Base-by-base conservation (phyloP, 2,888 invertebrate species). In the Nemurella pictetii region DNA sequence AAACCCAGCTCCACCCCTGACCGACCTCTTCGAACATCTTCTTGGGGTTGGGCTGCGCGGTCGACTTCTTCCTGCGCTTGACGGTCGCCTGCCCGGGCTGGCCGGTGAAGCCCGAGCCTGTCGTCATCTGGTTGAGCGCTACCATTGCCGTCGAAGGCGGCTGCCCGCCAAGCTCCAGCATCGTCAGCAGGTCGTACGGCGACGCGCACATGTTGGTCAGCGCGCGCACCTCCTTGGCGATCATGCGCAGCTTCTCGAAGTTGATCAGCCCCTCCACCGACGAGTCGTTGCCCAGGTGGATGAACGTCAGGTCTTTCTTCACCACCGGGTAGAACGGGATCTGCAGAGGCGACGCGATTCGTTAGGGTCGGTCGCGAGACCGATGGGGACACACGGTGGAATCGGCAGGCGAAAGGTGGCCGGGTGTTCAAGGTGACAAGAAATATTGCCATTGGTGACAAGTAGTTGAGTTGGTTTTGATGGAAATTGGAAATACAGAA, bases 211-310 rank as follows among this genome's bases (percentile, higher is more conserved):
- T 98, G 90, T 97, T 97, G 86, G 96, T 96, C 85, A 97, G 92
- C 28, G 95, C 93, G 87, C 97, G 92, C 30, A 97, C 96, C 92
- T 99, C 99, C 91, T 99, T 98, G 83, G 99, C 98, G 87, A 99
- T 97, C 98, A 99, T 99, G 87, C 99, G 93, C 86, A 99, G 92
- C 90, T 99, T 99, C 90, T 99, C 99, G 90, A 99, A 99, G 91
- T 99, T 99, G 0, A 98, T 95, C 90, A 98, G 92, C 85, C 94
- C 94, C 89, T 98, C 97, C 3, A 97, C 95, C 89, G 94, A 93
- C 0, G 97, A 96, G 89, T 98, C 97, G 91, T 99, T 99, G 72
- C 99, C 99, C 87, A 99, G 93, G 91, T 99, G 97, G 87, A 99
- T 99, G 89, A 99, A 99, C 9, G 99, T 99, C 88, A 99, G 92